Evolutionary conservation across 2,113 vertebrate genomes (phyloP).

Genomic region (Zosterops borbonicus): DNA sequence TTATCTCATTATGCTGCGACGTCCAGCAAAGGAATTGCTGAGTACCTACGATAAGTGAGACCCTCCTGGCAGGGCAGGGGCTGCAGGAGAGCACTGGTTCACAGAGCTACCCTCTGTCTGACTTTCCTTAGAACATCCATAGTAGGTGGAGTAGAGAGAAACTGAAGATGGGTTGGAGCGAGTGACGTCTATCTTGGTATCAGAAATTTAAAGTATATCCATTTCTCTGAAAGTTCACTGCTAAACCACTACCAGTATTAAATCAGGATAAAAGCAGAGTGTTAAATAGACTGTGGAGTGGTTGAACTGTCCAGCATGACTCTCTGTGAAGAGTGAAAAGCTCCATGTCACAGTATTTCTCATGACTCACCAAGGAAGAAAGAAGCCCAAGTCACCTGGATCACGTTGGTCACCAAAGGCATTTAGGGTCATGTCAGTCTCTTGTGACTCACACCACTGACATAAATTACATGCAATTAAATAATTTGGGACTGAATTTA

Average conservation of each 20-base stretch:
- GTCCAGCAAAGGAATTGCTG: neutral
- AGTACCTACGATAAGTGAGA: neutral
- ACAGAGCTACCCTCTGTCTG: rapidly evolving
- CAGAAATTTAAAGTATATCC: neutral
- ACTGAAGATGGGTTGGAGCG: neutral
- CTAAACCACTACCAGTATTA: neutral
- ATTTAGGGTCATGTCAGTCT: neutral
- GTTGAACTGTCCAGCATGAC: neutral
- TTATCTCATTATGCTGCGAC: neutral
- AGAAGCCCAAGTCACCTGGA: neutral
- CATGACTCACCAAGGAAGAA: neutral
- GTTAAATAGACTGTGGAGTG: neutral
- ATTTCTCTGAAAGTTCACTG: neutral
- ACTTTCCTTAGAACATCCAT: neutral
- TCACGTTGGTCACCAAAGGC: neutral
- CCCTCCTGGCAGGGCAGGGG: neutral
- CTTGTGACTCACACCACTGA: neutral
- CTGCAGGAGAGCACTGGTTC: neutral
- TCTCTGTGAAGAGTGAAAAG: neutral
- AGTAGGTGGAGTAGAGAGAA: neutral
- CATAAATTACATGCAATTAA: neutral
- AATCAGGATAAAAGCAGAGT: neutral
- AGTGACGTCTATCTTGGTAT: neutral
- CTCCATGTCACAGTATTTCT: neutral
- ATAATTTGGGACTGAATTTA: neutral